These are phyloP conservation scores for Argya squamiceps DNA, from an alignment of 2,797 vertebrate species.

Conservation along the genomic window DNA sequence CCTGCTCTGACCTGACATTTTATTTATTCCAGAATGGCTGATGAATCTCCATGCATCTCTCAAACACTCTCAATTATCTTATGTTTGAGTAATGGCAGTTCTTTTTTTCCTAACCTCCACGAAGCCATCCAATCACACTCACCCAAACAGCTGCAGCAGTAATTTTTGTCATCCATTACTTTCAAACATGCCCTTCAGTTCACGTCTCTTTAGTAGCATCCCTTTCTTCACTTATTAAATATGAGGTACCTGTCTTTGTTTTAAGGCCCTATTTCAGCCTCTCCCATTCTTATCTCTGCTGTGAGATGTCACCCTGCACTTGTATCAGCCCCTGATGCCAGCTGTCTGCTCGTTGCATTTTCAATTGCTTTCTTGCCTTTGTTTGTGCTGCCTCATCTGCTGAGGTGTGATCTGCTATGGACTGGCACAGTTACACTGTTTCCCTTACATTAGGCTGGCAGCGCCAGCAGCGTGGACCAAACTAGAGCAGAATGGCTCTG, in stretches of 20 bases:
- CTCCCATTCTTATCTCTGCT: neutral
- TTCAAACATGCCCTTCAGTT: neutral
- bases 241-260: neutral
- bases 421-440: neutral
- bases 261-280: neutral
- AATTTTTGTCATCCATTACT: neutral
- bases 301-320: neutral
- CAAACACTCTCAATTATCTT: neutral
- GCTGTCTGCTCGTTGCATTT: neutral
- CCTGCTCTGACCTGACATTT: neutral
- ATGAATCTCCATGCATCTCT: neutral
- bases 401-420: neutral
- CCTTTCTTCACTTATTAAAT: neutral
- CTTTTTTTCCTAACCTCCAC: neutral
- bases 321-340: neutral
- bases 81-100: neutral
- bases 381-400: neutral
- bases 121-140: neutral
- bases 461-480: neutral
- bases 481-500: neutral
- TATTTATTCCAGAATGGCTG: neutral
- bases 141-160: neutral
- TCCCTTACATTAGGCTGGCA: neutral
- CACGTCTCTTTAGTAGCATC: neutral
- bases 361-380: neutral